phyloP scores from a whole-genome alignment of 2,888 invertebrate genomes.

The Ornithoptera alexandrae region DNA sequence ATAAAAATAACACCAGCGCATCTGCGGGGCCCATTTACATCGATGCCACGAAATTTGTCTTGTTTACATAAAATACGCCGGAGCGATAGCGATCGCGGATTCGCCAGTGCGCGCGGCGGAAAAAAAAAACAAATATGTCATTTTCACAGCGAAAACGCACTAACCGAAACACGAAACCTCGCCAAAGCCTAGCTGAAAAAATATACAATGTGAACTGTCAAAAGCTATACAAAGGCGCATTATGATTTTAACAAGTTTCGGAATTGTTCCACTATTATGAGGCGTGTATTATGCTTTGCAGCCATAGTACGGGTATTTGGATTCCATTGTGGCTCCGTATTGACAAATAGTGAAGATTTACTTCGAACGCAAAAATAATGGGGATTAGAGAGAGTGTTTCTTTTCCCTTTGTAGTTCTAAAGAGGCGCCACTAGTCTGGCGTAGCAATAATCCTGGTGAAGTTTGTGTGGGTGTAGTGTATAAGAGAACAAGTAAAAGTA shows the following conservation, averaged over 20 bases:
- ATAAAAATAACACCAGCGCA: constrained; percentile 75
- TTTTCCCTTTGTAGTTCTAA: constrained; percentile 55
- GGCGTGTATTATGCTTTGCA: constrained; percentile 76
- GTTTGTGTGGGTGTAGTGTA: constrained; percentile 48
- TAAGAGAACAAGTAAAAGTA: constrained; percentile 49
- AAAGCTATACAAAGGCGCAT: constrained; percentile 72
- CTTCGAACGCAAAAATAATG: constrained; percentile 71
- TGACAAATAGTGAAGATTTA: constrained; percentile 79
- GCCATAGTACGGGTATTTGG: constrained; percentile 76
- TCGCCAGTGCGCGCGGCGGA: constrained; percentile 56
- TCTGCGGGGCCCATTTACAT: constrained; percentile 70
- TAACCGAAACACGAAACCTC: constrained; percentile 61
- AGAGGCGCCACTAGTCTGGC: constrained; percentile 67
- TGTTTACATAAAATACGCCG: constrained; percentile 77
- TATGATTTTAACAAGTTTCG: constrained; percentile 77
- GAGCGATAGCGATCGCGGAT: constrained; percentile 69
- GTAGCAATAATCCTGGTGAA: constrained; percentile 62
- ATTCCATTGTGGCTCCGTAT: constrained; percentile 76
- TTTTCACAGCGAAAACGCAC: constrained; percentile 52
- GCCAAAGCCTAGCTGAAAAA: constrained; percentile 46
- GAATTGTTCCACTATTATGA: constrained; percentile 75
- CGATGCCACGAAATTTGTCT: constrained; percentile 70
- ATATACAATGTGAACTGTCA: constrained; percentile 68
- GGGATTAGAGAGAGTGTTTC: constrained; percentile 62
- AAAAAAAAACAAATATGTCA: constrained; percentile 54